These are phyloP conservation scores for Helobdella robusta DNA, from an alignment of 2,888 invertebrate species.

Conservation along the genomic window DNA sequence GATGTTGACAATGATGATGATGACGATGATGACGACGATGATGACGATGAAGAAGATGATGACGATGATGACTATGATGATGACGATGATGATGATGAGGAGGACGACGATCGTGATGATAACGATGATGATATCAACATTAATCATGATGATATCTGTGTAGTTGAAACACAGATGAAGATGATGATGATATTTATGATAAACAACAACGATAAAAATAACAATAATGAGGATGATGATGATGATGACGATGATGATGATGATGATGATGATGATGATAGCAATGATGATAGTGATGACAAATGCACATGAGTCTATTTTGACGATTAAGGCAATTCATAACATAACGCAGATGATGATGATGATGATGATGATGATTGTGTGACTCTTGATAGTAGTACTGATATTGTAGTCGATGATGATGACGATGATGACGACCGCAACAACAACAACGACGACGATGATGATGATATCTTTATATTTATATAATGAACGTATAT, in stretches of 20 bases:
- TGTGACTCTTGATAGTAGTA: no score
- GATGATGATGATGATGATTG: constrained; percentile 15
- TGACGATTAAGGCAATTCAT: no score
- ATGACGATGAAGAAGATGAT: background rate
- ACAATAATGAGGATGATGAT: background rate
- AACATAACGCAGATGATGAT: background rate
- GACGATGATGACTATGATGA: constrained; percentile 7
- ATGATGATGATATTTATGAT: no score
- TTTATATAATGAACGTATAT: no score
- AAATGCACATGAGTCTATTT: no score
- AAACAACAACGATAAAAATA: background rate
- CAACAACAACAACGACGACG: background rate
- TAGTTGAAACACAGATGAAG: no score
- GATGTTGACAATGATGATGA: background rate
- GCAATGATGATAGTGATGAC: background rate
- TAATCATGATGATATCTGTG: no score
- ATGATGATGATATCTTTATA: background rate
- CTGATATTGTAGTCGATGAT: no score
- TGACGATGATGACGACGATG: background rate
- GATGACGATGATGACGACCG: background rate
- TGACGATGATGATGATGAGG: constrained; percentile 2
- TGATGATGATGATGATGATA: background rate
- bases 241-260: background rate
- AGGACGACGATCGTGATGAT: constrained; percentile 5
- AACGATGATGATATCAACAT: no score